phyloP scores from a whole-genome alignment of 2,113 vertebrate genomes.

The Xiphophorus couchianus region DNA sequence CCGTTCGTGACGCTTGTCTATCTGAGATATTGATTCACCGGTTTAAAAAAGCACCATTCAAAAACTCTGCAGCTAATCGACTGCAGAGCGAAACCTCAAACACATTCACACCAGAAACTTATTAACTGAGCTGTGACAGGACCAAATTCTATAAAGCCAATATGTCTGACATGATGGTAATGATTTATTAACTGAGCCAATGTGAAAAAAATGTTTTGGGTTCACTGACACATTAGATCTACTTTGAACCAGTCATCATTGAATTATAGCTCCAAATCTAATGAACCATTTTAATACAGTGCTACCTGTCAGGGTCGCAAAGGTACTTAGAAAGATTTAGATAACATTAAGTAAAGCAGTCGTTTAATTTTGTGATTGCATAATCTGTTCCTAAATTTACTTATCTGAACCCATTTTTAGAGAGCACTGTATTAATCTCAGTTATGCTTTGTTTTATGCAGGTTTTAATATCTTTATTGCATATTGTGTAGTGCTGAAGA shows the following conservation, averaged over 20 bases:
- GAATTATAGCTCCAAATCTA: constrained; percentile 22
- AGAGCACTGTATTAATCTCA: background rate
- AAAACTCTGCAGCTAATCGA: constrained; percentile 14
- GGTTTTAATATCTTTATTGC: background rate
- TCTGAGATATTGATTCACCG: constrained; percentile 28
- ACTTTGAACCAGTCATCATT: constrained; percentile 6
- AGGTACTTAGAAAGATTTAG: constrained; percentile 32
- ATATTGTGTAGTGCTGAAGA: background rate
- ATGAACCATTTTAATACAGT: constrained; percentile 31
- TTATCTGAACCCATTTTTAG: constrained; percentile 33
- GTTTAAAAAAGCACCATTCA: constrained; percentile 29
- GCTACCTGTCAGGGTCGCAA: constrained; percentile 16
- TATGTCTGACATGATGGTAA: background rate
- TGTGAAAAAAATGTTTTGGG: background rate
- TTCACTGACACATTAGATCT: constrained; percentile 3
- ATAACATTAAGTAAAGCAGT: constrained; percentile 42
- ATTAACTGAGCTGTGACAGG: background rate
- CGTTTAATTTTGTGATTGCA: constrained; percentile 20
- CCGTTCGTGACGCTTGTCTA: constrained; percentile 26
- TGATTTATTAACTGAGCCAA: background rate
- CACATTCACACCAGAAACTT: constrained; percentile 1
- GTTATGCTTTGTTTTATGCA: background rate
- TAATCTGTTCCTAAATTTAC: constrained; percentile 22
- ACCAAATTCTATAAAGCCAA: background rate
- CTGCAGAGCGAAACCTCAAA: background rate